Evolutionary conservation across 1,140 invertebrate species (phyloP), one percentile per base, ranked within the genome.

Genomic region (Calephelis nemesis): DNA sequence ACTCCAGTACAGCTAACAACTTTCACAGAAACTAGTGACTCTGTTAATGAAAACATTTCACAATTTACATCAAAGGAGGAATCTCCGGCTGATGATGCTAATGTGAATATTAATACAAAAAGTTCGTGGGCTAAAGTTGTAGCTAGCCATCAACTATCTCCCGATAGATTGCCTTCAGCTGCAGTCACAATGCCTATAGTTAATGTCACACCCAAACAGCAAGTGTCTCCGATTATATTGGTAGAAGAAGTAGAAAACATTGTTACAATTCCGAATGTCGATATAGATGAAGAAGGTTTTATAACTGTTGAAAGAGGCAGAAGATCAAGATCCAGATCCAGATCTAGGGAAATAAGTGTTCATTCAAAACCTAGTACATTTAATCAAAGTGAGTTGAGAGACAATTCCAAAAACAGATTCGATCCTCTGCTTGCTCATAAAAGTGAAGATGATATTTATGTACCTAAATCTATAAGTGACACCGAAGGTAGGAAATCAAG

Each of bases 51-150:
- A 47, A 42, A 47, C 13, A 30, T 40, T 45, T 39, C 39, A 54
- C 9, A 47, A 11, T 13, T 39, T 13, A 1, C 62, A 15, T 5
- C 13, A 5, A 19, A 12, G 6, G 12, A 45, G 7, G 52, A 60
- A 58, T 15, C n/a, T 50, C 40, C 39, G 30, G 47, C 49, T 65
- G 52, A 74, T 68, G 65, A 70, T 62, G 7, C 10, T 47, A 72
- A 63, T 72, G 58, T 45, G 3, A 45, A 68, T 40, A 49, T n/a
- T 19, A 71, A 77, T 68, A 65, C 47, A 58, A 63, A 62, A 63
- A 63, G 65, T 65, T 79, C 88, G 47, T 88, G 91, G 84, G 90
- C 93, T 0, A 87, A 93, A 82, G 91, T 94, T 65, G 80, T 89
- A 5, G 90, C 90, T 40, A 81, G 92, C 62, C 82, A 83, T 63